phyloP scores from a whole-genome alignment of 2,888 invertebrate species.

The Petrolisthes cinctipes region DNA sequence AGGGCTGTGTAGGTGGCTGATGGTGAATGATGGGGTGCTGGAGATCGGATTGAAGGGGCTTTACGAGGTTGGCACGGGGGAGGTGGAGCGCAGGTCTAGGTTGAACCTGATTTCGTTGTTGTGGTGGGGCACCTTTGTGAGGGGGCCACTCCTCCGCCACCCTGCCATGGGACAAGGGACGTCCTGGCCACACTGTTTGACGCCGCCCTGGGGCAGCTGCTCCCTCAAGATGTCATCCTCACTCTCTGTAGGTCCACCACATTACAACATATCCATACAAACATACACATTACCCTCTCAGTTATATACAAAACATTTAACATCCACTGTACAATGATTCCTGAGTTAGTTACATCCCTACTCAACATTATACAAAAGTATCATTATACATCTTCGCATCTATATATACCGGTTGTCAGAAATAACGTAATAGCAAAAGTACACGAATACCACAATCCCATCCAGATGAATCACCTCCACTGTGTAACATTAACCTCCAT shows the following conservation, averaged over 20 bases:
- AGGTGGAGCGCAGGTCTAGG: conserved; percentile 38
- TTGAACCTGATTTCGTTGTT: conserved; percentile 40
- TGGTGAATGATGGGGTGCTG: neutral
- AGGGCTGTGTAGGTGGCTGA: neutral
- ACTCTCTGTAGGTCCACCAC: neutral
- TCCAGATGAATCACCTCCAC: too few relatives aligned
- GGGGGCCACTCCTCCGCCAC: conserved; percentile 23
- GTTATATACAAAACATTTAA: neutral
- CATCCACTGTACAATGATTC: neutral
- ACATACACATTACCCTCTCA: neutral
- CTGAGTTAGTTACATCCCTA: too few relatives aligned
- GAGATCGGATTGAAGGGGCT: neutral
- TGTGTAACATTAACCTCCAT: too few relatives aligned
- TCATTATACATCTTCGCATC: too few relatives aligned
- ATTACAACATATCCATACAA: neutral
- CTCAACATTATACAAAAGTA: too few relatives aligned
- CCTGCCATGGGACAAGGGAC: conserved; percentile 37
- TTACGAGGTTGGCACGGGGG: conserved; percentile 26
- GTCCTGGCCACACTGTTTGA: neutral
- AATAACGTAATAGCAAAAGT: too few relatives aligned
- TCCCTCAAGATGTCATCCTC: neutral
- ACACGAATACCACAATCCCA: too few relatives aligned
- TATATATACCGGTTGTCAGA: too few relatives aligned
- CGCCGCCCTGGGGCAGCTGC: neutral
- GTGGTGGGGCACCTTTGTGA: conserved; percentile 30